Base-by-base conservation (phyloP, 1,140 invertebrate species). In the Lucilia sericata region DNA sequence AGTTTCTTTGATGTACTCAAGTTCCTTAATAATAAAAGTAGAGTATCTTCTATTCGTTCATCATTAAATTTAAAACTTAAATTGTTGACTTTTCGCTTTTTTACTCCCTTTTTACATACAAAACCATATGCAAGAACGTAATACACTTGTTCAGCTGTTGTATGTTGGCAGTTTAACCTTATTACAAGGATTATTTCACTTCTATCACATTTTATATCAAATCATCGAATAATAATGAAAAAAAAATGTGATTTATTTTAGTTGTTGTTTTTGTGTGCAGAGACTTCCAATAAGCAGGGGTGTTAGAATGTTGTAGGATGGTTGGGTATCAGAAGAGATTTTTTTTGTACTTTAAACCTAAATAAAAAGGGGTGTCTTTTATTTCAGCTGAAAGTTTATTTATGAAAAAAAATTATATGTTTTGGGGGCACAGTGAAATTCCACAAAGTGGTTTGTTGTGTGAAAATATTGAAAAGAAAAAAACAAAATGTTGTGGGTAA, bases 131-230 rank as follows among this genome's bases (percentile, higher is more conserved):
- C 51, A 55, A 0, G 42, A 42, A 42, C 42, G 42, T 60, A 30
- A 30, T 30, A 7, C 55, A 60, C 65, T 70, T 70, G 65, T 70
- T 70, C 7, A 21, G n/a, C 21, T 70, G 65, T 17, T 60, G 55
- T 7, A n/a, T 60, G 55, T 60, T 70, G 25, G 25, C 25, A 30
- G 65, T 70, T 70, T 70, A 70, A 70, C 65, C 65, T 70, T 70
- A 70, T 70, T 70, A 70, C 65, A 70, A 21, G 65, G 65, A 70
- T 70, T 70, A 70, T 70, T 70, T 25, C n/a, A 70, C 65, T 70
- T 70, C 21, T 70, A 55, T 49, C 60, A 70, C 65, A 70, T 70
- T 70, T 70, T 70, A 70, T 70, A 70, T 70, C 65, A 70, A 70
- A 70, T 70, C 65, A 70, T 70, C 21, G 65, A 21, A 8, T 10